Conservation (phyloP, 2,888 invertebrate species). For the Orthonevra nobilis region DNA sequence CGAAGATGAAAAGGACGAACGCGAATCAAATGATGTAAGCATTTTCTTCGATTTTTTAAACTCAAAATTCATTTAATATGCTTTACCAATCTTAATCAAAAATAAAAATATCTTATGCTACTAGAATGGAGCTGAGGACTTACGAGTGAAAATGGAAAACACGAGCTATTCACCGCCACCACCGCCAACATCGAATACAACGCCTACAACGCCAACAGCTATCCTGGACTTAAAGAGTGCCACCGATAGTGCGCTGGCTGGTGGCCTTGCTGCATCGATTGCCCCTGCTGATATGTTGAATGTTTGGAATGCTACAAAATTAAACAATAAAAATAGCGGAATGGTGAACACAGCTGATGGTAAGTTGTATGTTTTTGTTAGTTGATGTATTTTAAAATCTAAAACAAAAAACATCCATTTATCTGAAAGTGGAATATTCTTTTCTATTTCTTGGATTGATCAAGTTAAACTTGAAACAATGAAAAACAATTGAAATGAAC, state of each 20-base stretch:
- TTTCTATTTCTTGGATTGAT: no score
- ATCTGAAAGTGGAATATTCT: constrained; percentile 11
- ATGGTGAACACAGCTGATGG: constrained; percentile 93
- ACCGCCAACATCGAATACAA: constrained; percentile 82
- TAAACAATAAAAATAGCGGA: constrained; percentile 86
- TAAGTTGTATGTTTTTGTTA: constrained; percentile 77
- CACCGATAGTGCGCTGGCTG: constrained; percentile 76
- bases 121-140: constrained; percentile 83
- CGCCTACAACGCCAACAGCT: constrained; percentile 81
- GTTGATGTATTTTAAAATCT: no score
- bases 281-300: constrained; percentile 82
- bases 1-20: constrained; percentile 79
- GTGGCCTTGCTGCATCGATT: constrained; percentile 79
- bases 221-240: constrained; percentile 78
- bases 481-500: neutral
- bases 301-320: constrained; percentile 84
- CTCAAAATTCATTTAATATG: no score
- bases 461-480: no score
- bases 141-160: constrained; percentile 85
- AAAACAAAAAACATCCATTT: neutral
- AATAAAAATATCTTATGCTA: neutral
- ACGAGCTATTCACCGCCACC: constrained; percentile 82
- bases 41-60: neutral
- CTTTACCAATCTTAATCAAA: no score
- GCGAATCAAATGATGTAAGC: constrained; percentile 79